Percentiles rank a stretch among this genome's conserved stretches.
Evolutionary conservation across 2,797 vertebrate species (phyloP).

Genomic region (Eulemur coronatus): DNA sequence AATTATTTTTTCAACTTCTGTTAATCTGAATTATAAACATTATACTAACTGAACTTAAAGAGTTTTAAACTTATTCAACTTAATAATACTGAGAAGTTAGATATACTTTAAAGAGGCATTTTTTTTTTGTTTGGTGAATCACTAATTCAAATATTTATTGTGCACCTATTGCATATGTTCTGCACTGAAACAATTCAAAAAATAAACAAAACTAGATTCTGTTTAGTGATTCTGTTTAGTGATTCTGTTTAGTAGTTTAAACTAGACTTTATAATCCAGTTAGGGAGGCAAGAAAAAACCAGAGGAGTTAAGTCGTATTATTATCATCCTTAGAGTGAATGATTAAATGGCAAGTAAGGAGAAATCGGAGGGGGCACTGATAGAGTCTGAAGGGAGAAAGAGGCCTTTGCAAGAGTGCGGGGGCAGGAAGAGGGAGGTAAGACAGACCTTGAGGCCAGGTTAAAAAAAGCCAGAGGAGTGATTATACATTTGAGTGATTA

Average conservation of each 20-base stretch:
- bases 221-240: neutral
- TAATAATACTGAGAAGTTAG: neutral
- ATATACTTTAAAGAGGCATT: neutral
- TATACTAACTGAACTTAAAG: slow-evolving; percentile 11
- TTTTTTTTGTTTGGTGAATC: neutral
- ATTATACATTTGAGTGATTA: slow-evolving; percentile 20
- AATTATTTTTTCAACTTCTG: neutral
- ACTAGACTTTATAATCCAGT: neutral
- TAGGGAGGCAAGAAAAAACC: slow-evolving; percentile 12
- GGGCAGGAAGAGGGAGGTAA: neutral
- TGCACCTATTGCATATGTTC: neutral
- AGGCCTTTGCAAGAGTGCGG: neutral
- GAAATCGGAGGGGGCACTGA: neutral
- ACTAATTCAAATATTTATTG: slow-evolving; percentile 24
- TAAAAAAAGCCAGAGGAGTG: slow-evolving; percentile 18
- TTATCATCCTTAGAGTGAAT: slow-evolving; percentile 11
- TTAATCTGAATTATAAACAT: neutral
- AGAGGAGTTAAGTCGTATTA: slow-evolving; percentile 36
- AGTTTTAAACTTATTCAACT: slow-evolving; percentile 21
- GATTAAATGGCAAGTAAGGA: slow-evolving; percentile 38
- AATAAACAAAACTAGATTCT: slow-evolving; percentile 27
- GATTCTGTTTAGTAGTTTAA: neutral
- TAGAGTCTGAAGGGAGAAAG: neutral
- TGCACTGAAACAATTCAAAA: slow-evolving; percentile 44
- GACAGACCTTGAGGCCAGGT: neutral